phyloP scores from a whole-genome alignment of 2,113 vertebrate genomes.

The Excalfactoria chinensis region DNA sequence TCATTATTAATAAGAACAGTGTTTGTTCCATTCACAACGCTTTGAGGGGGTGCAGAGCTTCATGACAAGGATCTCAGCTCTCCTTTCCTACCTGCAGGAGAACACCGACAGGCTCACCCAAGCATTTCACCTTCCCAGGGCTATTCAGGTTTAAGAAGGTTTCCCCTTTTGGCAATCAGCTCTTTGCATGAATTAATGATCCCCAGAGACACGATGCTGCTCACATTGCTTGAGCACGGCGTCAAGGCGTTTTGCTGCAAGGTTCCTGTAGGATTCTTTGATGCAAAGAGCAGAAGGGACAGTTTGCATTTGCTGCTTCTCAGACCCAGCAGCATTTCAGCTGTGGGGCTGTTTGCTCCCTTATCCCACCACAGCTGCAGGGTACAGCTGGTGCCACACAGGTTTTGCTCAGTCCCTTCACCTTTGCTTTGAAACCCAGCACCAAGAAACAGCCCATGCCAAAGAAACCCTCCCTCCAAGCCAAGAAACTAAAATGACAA shows the following conservation, averaged over 20 bases:
- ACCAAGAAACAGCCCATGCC: accelerated
- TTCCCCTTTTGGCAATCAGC: not conserved
- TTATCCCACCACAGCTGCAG: accelerated
- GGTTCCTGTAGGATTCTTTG: not conserved
- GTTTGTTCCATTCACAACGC: not conserved
- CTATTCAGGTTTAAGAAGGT: not conserved
- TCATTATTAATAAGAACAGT: not conserved
- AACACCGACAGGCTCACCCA: not conserved
- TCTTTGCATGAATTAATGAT: not conserved
- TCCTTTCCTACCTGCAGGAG: not conserved
- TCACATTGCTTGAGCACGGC: not conserved
- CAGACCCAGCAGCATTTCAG: not conserved
- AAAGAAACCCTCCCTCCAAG: accelerated
- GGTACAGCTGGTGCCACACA: not conserved
- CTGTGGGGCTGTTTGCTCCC: not conserved
- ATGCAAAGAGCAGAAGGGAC: not conserved
- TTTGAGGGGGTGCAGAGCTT: not conserved
- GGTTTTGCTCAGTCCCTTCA: not conserved
- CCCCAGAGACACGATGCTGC: not conserved
- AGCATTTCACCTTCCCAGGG: not conserved
- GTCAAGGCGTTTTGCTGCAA: not conserved
- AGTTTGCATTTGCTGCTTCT: not conserved
- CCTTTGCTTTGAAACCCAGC: accelerated
- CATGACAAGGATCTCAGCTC: not conserved
- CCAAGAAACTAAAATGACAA: not conserved